phyloP scores from a whole-genome alignment of 2,797 vertebrate genomes.

The Picus viridis region DNA sequence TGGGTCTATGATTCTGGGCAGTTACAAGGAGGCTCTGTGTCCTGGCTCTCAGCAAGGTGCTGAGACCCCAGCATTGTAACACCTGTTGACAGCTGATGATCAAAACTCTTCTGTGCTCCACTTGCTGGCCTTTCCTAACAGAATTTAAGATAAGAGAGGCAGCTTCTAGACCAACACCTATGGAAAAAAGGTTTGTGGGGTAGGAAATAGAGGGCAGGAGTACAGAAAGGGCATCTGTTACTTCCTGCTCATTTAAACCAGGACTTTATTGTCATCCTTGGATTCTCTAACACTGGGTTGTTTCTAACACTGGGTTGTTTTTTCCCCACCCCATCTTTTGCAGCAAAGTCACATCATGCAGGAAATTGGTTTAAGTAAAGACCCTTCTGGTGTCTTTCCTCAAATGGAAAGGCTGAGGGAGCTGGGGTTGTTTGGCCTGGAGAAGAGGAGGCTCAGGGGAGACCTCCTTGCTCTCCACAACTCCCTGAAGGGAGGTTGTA shows the following conservation, averaged over 20 bases:
- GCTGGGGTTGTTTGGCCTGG: too few species aligned
- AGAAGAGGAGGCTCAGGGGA: too few species aligned
- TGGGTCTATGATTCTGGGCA: too few species aligned
- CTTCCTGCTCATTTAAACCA: background rate
- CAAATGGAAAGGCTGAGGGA: background rate
- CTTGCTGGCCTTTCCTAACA: background rate
- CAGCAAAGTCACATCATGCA: background rate
- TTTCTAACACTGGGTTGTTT: background rate
- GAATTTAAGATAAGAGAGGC: background rate
- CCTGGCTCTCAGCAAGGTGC: too few species aligned
- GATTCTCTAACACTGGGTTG: background rate
- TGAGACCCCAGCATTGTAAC: background rate
- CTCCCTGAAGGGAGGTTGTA: too few species aligned
- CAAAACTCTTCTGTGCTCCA: background rate
- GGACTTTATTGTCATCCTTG: background rate
- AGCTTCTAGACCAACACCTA: background rate
- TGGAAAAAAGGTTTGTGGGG: background rate
- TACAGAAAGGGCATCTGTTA: background rate
- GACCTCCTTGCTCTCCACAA: too few species aligned
- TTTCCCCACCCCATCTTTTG: background rate
- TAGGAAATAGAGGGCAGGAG: background rate
- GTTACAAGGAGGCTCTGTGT: too few species aligned
- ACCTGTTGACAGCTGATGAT: background rate
- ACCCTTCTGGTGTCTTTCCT: background rate
- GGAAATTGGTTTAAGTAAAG: constrained; percentile 57